Evolutionary conservation across 35 echinoderm and acorn worm species (phyloP), one percentile per base, ranked within the genome.

Genomic region (Eucidaris tribuloides): DNA sequence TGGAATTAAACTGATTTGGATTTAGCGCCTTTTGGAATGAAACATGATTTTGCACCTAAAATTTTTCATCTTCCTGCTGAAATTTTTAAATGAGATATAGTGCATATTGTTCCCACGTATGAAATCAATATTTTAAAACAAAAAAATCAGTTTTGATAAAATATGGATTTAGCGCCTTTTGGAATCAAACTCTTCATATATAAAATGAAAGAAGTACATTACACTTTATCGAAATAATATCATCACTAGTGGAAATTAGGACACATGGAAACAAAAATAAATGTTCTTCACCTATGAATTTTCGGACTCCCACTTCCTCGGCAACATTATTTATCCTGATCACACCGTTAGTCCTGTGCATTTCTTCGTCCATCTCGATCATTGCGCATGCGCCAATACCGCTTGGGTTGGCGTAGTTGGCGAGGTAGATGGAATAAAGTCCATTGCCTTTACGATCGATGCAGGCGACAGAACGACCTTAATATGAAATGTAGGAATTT

Each of bases 391-490:
- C 31, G 13, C 80, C 80, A 62, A 60, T 31, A 37, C 31, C 31
- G 7, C 36, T 24, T 4, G 68, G 44, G 5, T 60, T 42, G 5
- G 82, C 82, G 71, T 84, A 84, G 27, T 65, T 84, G 18, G 82
- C 63, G 7, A 84, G 39, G 19, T 45, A 58, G 62, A 84, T 70
- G 30, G 82, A 65, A 45, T 84, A 84, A n/a, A 40, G 34, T 20
- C 82, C 82, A 0, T 60, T 71, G 28, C 82, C 82, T 71, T 84
- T 84, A 0, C 82, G 34, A 22, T 84, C 82, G 24, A 84, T 60
- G 52, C 82, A 84, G 9, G 82, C 82, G 18, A 84, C 82, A 15
- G 82, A 84, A 2, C 82, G 82, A 24, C 82, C 82, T 70, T n/a
- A n/a, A n/a, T n/a, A n/a, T n/a, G n/a, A n/a, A n/a, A n/a, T n/a